Conservation (phyloP, 2,113 vertebrate species). For the Centropus bengalensis region DNA sequence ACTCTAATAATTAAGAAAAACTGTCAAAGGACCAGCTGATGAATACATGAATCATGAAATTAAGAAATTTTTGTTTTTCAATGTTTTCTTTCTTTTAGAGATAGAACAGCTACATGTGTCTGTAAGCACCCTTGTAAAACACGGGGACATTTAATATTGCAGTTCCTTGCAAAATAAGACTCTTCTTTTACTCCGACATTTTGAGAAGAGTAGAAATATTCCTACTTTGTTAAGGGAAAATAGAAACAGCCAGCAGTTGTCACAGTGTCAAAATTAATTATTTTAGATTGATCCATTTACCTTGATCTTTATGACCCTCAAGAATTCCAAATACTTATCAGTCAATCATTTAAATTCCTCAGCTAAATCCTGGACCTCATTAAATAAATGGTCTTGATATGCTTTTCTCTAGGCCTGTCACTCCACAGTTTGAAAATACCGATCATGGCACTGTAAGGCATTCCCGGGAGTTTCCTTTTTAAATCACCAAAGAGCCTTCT, state of each 20-base stretch:
- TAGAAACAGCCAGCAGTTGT: not conserved
- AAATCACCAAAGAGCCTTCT: not conserved
- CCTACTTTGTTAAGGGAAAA: not conserved
- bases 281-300: slow-evolving; percentile 21
- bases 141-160: not conserved
- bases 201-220: not conserved
- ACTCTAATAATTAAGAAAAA: slow-evolving; percentile 28
- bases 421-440: slow-evolving; percentile 15
- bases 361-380: not conserved
- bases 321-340: slow-evolving; percentile 52
- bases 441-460: not conserved
- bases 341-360: slow-evolving; percentile 50
- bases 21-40: not conserved
- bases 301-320: slow-evolving; percentile 19
- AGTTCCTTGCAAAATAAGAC: not conserved
- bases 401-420: slow-evolving; percentile 33
- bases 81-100: not conserved
- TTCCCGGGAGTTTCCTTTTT: not conserved
- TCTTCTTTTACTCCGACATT: not conserved
- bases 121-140: not conserved
- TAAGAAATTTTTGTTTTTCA: not conserved
- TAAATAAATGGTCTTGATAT: slow-evolving; percentile 18
- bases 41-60: not conserved
- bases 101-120: not conserved
- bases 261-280: slow-evolving; percentile 29